These are phyloP conservation scores for Chelonoidis abingdonii DNA, from an alignment of 2,113 vertebrate genomes.

Conservation along the genomic window DNA sequence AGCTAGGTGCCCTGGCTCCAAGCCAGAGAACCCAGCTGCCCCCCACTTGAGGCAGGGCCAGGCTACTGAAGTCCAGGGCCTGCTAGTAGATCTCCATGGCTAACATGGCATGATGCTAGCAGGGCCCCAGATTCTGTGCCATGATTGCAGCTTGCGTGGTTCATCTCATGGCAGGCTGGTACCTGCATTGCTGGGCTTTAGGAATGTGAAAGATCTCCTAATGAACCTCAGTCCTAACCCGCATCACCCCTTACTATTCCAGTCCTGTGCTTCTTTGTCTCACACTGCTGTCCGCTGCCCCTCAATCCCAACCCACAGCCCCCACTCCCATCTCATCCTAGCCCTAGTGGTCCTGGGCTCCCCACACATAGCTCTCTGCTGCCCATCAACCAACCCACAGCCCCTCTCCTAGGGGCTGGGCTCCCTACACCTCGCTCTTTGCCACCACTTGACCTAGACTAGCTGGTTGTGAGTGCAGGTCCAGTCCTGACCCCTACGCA, in stretches of 20 bases:
- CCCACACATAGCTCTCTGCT: background rate
- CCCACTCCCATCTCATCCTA: background rate
- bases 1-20: background rate
- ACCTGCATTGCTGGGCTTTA: background rate
- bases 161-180: background rate
- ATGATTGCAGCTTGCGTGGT: background rate
- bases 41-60: background rate
- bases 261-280: background rate
- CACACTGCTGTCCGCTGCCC: background rate
- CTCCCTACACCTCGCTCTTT: background rate
- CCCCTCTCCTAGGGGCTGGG: background rate
- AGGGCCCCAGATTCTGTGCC: background rate
- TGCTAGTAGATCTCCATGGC: background rate
- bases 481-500: background rate
- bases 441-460: background rate
- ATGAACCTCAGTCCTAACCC: background rate
- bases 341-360: background rate
- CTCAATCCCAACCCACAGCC: background rate
- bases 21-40: background rate
- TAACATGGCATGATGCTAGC: background rate
- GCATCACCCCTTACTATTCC: background rate
- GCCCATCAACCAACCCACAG: background rate
- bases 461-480: background rate
- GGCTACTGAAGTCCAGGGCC: background rate
- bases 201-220: background rate